phyloP scores from a whole-genome alignment of 2,888 invertebrate species.

The Temnothorax ravouxi region DNA sequence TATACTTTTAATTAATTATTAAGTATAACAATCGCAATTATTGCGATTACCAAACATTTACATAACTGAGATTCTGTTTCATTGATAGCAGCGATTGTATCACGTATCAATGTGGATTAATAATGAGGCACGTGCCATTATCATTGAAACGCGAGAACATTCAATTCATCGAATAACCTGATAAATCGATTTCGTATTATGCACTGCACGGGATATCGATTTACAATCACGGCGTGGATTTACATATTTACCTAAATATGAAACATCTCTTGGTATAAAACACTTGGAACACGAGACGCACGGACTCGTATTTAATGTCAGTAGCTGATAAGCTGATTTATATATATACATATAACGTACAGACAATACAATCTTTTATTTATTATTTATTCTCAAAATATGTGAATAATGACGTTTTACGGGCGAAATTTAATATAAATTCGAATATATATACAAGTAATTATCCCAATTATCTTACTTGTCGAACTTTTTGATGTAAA shows the following conservation, averaged over 20 bases:
- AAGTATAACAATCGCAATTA: neutral
- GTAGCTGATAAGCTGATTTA: conserved; percentile 23
- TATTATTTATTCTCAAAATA: neutral
- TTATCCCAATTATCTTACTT: neutral
- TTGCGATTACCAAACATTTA: neutral
- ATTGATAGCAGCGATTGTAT: conserved; percentile 9
- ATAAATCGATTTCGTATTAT: conserved; percentile 43
- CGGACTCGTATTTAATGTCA: conserved; percentile 25
- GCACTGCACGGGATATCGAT: conserved; percentile 15
- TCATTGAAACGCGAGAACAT: conserved; percentile 38
- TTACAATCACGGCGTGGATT: conserved; percentile 42
- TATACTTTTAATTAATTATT: neutral
- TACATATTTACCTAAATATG: conserved; percentile 50
- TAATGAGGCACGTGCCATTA: conserved; percentile 50
- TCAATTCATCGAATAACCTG: conserved; percentile 29
- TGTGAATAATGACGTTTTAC: neutral
- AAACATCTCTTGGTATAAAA: conserved; percentile 40
- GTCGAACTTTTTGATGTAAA: neutral
- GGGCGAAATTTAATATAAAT: neutral
- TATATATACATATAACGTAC: neutral
- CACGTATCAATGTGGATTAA: conserved; percentile 25
- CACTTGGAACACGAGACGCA: conserved; percentile 11
- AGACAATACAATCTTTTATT: neutral
- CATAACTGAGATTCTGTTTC: conserved; percentile 1
- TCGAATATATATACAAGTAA: neutral